phyloP scores from a whole-genome alignment of 2,113 vertebrate species.

The Otus sunia region DNA sequence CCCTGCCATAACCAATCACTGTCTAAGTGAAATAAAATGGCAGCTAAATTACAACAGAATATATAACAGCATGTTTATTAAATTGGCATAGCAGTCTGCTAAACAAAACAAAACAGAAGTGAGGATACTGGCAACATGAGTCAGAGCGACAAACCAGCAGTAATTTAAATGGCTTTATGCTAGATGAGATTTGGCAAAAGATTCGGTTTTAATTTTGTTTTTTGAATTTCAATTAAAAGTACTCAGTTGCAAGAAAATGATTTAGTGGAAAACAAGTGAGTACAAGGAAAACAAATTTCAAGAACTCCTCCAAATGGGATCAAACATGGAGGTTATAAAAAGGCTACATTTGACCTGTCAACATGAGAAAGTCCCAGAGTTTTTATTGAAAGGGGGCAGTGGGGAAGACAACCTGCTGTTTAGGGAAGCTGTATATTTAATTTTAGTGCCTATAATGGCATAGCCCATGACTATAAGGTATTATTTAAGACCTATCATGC shows the following conservation, averaged over 20 bases:
- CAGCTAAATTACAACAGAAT: conserved; percentile 67
- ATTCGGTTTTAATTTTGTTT: neutral
- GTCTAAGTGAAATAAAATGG: conserved; percentile 60
- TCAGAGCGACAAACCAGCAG: neutral
- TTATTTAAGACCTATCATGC: conserved; percentile 20
- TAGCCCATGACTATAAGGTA: conserved; percentile 19
- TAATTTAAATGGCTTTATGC: neutral
- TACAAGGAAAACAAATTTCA: neutral
- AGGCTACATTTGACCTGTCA: conserved; percentile 13
- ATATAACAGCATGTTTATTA: conserved; percentile 57
- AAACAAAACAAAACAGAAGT: conserved; percentile 26
- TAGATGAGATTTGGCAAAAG: neutral
- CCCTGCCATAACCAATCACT: conserved; percentile 79
- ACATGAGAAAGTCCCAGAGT: conserved; percentile 9
- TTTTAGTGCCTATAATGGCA: conserved; percentile 16
- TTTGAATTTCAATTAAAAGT: conserved; percentile 8
- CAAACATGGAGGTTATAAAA: neutral
- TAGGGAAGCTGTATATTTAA: conserved; percentile 41
- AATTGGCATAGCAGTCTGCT: conserved; percentile 65
- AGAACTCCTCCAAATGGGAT: neutral
- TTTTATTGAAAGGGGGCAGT: conserved; percentile 47
- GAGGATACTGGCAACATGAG: neutral
- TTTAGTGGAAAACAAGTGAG: neutral
- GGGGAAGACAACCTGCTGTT: conserved; percentile 24
- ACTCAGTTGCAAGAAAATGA: neutral